phyloP scores from a whole-genome alignment of 1,140 invertebrate genomes.

The Drosophila athabasca region DNA sequence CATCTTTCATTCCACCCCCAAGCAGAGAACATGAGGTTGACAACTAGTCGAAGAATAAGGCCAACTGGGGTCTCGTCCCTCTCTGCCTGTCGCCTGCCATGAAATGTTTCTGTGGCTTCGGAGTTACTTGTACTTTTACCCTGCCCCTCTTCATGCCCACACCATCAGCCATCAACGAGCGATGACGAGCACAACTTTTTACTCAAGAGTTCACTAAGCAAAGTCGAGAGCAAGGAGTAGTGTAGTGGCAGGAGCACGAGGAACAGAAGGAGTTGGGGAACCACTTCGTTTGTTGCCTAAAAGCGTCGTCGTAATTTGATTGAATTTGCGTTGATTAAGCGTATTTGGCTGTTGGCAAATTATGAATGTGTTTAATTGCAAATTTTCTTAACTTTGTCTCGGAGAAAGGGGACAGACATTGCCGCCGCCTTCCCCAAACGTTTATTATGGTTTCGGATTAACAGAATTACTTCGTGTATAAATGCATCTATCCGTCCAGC shows the following conservation, averaged over 20 bases:
- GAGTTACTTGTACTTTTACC: conserved; percentile 17
- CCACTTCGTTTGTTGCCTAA: conserved; percentile 59
- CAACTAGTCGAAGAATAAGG: conserved; percentile 55
- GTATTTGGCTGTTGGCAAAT: conserved; percentile 75
- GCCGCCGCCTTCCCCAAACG: background rate
- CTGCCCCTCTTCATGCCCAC: background rate
- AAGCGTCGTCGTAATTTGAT: conserved; percentile 75
- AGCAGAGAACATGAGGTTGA: conserved; percentile 47
- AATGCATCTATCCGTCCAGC: conserved; percentile 33
- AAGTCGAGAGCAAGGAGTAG: background rate
- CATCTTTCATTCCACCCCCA: conserved; percentile 35
- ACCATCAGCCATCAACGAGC: conserved; percentile 30
- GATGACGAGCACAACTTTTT: conserved; percentile 64
- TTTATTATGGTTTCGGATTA: conserved; percentile 77
- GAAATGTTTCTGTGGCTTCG: conserved; percentile 61
- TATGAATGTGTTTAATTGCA: conserved; percentile 77
- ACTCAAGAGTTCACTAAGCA: conserved; percentile 19
- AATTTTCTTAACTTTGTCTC: conserved; percentile 70
- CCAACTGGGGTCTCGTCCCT: conserved; percentile 37
- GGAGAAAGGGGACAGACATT: conserved; percentile 11
- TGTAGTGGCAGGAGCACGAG: background rate
- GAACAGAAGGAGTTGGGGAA: background rate
- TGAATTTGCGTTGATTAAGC: conserved; percentile 79
- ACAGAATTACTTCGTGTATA: conserved; percentile 64
- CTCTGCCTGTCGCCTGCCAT: conserved; percentile 46